Evolutionary conservation across 2,888 invertebrate species (phyloP).

Genomic region (Papilio gigon): DNA sequence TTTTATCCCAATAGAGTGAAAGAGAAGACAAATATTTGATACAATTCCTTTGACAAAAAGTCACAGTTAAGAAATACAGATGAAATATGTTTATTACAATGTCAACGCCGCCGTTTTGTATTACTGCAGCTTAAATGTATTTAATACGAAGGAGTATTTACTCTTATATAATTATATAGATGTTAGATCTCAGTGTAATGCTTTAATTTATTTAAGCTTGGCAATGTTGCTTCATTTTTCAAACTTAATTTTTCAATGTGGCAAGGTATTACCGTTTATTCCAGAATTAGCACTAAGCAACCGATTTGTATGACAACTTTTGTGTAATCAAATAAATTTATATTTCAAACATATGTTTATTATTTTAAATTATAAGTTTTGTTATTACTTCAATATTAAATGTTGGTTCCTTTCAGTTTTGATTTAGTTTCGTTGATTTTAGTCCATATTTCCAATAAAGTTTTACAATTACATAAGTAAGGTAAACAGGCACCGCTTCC

Average conservation of each 20-base stretch:
- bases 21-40: too few relatives aligned
- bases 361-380: background rate
- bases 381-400: too few relatives aligned
- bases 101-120: background rate
- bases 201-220: constrained; percentile 20
- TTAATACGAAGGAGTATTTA: background rate
- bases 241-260: background rate
- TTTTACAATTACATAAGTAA: constrained; percentile 65
- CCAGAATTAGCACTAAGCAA: constrained; percentile 15
- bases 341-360: background rate
- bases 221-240: background rate
- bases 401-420: constrained; percentile 19
- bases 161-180: background rate
- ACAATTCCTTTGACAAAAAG: too few relatives aligned
- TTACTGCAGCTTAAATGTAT: background rate
- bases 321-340: constrained; percentile 16
- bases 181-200: constrained; percentile 5
- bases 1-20: too few relatives aligned
- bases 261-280: background rate
- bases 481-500: constrained; percentile 60
- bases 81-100: background rate
- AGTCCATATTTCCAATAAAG: constrained; percentile 59
- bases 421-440: constrained; percentile 42
- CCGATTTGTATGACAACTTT: constrained; percentile 10
- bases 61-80: too few relatives aligned